Base-by-base conservation (phyloP, 2,888 invertebrate genomes). In the Sialis lutaria region DNA sequence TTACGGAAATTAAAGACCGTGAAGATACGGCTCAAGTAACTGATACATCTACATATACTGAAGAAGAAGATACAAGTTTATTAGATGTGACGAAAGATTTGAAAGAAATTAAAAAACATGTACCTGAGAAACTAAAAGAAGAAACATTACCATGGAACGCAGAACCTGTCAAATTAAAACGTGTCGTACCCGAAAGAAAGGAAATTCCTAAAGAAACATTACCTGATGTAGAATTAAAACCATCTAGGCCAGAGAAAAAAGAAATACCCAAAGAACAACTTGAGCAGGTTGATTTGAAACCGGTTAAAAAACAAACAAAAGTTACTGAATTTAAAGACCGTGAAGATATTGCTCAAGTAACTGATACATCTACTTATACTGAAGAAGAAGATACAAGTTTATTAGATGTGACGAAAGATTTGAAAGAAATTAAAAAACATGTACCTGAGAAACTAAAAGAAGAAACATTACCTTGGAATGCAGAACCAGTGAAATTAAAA, bases 151-250 rank as follows among this genome's bases (percentile, higher is more conserved):
- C 70, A 6, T 72, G 72, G 73, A 79, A 72, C 4, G 72, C 77
- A 55, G 76, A 79, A 60, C 70, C 73, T 52, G 67, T 77, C 10
- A 65, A 60, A 39, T 58, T 78, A 31, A 78, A 75, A 53, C 68
- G 65, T 55, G 60, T 66, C 50, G 57, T 57, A 54, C 54, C 58
- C 2, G 59, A 62, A 34, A 58, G 53, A 46, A 66, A 65, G 53
- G 60, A 62, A 47, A 51, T 64, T 39, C 55, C 56, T 1, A 67
- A 62, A 50, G 66, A 68, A 53, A 58, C 53, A 8, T 31, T 65
- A 4, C 66, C 67, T 52, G 56, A 60, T 41, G 69, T 78, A n/a
- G 68, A 70, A 56, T 58, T 77, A 50, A 45, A 73, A 51, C 75
- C 75, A 6, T 70, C 76, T 0, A 75, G 73, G 53, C 64, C 65